Base-by-base conservation (phyloP, 2,888 invertebrate species). In the Eristalis pertinax region DNA sequence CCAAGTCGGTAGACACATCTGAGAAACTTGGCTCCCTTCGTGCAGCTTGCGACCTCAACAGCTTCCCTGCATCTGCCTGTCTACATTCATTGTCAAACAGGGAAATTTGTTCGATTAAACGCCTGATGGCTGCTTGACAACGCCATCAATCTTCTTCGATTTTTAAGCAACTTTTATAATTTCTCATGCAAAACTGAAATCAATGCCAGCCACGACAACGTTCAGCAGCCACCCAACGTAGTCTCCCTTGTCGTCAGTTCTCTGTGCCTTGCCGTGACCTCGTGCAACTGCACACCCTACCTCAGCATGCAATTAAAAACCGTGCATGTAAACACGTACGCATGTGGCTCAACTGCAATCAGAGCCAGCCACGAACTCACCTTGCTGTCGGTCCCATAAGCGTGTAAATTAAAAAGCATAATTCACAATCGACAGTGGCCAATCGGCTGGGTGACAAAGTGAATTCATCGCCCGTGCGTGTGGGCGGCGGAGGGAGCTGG, bases 391-490 rank as follows among this genome's bases (percentile, higher is more conserved):
- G 35, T 73, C 68, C 69, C 74, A 67, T 22, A 63, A 62, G 74
- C 10, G 32, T 35, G 73, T 74, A 74, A 85, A 78, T 78, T 82
- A 74, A 82, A 86, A 86, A 50, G 24, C 65, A 62, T 78, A 78
- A 78, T 75, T 78, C 56, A 72, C 74, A 82, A 75, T 70, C 74
- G 69, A 78, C 78, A 62, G 50, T 60, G 69, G 62, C 73, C 72
- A 77, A 72, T 72, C 68, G 69, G 63, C 38, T 50, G 67, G 43
- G 32, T 32, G 69, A 63, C 74, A 38, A 63, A 74, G 43, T 74
- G 24, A 63, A 35, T 65, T 38, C 68, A 62, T 35, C 32, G 43
- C 62, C 24, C 26, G 24, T 0, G 3, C 24, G 26, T 13, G 43
- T n/a, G 43, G 4, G 50, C 19, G 8, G 22, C 15, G 11, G 11